phyloP scores from a whole-genome alignment of 2,113 vertebrate species.

The Nestor notabilis region DNA sequence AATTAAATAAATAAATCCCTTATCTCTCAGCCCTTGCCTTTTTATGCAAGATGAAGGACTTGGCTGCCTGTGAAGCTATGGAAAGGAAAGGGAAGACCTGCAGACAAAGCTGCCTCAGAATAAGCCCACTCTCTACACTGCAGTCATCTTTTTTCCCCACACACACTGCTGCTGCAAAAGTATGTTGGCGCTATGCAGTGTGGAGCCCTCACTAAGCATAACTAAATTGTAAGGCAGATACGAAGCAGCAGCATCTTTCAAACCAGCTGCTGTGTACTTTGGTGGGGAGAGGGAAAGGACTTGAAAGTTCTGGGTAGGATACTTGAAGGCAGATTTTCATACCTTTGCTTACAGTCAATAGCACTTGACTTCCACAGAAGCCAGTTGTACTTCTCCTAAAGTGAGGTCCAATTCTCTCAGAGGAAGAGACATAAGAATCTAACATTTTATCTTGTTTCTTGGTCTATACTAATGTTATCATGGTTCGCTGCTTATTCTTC shows the following conservation, averaged over 20 bases:
- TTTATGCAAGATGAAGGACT: background rate
- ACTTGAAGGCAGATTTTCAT: background rate
- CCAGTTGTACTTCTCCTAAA: background rate
- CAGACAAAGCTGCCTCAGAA: slow-evolving; percentile 39
- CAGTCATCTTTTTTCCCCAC: background rate
- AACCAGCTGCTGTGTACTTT: background rate
- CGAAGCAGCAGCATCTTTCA: background rate
- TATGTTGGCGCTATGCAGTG: background rate
- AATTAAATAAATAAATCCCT: slow-evolving; percentile 24
- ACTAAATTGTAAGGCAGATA: background rate
- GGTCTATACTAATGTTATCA: background rate
- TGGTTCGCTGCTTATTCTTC: background rate
- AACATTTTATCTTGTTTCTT: background rate
- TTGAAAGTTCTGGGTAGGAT: background rate
- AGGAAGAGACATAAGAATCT: background rate
- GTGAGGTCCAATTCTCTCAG: background rate
- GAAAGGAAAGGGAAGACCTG: background rate
- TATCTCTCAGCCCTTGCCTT: background rate
- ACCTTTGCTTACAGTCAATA: background rate
- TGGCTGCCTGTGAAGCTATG: background rate
- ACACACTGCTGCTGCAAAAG: background rate
- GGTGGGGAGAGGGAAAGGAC: background rate
- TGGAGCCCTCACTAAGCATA: background rate
- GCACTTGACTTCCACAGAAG: background rate
- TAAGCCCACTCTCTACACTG: background rate